These are phyloP conservation scores for Bovichtus diacanthus DNA, from an alignment of 2,797 vertebrate species.

Conservation along the genomic window DNA sequence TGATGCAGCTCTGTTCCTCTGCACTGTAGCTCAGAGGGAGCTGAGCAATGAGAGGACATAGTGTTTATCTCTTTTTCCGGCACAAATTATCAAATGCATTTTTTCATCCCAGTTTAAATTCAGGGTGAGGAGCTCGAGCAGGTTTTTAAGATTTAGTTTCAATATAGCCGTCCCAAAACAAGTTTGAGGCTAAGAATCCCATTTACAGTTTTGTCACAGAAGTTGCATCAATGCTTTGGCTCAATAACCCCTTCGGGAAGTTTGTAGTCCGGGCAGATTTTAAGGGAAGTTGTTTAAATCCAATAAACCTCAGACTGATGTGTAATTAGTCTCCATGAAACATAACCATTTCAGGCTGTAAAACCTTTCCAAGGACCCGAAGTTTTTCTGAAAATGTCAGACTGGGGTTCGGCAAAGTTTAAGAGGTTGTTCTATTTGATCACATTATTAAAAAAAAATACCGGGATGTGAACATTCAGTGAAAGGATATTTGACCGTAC, in stretches of 20 bases:
- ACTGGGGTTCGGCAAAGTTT: slow-evolving; percentile 11
- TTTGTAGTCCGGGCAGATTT: slow-evolving; percentile 35
- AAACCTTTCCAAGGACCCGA: not conserved
- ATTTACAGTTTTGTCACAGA: slow-evolving; percentile 40
- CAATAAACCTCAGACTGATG: slow-evolving; percentile 31
- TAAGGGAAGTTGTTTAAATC: slow-evolving; percentile 56
- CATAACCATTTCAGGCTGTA: slow-evolving; percentile 3
- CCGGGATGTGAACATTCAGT: not conserved
- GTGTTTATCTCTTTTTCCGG: not conserved
- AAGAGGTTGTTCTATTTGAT: not conserved
- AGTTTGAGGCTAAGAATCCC: slow-evolving; percentile 1
- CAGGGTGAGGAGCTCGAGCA: not conserved
- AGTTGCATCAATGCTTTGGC: slow-evolving; percentile 9
- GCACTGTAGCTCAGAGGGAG: slow-evolving; percentile 32
- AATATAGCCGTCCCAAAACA: slow-evolving; percentile 4
- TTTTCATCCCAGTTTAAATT: slow-evolving; percentile 20
- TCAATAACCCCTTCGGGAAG: slow-evolving; percentile 21
- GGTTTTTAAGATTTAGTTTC: slow-evolving; percentile 6
- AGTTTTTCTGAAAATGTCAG: not conserved
- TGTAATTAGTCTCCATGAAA: slow-evolving; percentile 35
- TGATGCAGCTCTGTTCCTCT: slow-evolving; percentile 30
- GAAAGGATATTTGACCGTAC: not conserved
- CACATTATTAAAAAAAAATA: not conserved
- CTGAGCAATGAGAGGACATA: slow-evolving; percentile 23
- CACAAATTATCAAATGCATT: slow-evolving; percentile 22